These are phyloP conservation scores for Amblyopsis hoosieri DNA, from an alignment of 2,797 vertebrate species.

Conservation along the genomic window DNA sequence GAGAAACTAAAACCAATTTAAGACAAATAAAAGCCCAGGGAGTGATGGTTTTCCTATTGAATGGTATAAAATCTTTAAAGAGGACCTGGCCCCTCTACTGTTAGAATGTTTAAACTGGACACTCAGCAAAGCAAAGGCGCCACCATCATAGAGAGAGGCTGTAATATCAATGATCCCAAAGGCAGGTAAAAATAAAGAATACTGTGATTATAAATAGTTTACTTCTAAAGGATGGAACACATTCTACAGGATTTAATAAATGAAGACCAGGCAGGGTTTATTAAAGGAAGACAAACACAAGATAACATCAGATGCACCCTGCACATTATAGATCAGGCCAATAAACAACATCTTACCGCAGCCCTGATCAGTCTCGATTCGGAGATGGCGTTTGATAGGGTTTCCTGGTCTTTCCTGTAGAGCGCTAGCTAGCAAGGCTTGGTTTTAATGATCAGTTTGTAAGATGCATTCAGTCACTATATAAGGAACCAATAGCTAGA, in stretches of 20 bases:
- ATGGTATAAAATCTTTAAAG: background rate
- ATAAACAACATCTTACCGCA: constrained; percentile 8
- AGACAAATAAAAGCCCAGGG: constrained; percentile 3
- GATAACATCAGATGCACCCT: constrained; percentile 2
- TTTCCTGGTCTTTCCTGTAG: constrained; percentile 6
- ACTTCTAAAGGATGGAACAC: constrained; percentile 1
- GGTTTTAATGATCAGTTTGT: constrained; percentile 11
- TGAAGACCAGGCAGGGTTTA: background rate
- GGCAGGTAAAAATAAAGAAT: constrained; percentile 3
- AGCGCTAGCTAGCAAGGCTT: constrained; percentile 9
- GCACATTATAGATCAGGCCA: background rate
- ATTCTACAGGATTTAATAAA: background rate
- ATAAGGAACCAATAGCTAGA: constrained; percentile 6
- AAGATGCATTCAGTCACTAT: constrained; percentile 8
- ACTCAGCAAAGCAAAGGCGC: background rate
- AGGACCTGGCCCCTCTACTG: background rate
- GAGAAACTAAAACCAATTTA: constrained; percentile 8
- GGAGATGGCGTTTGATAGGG: constrained; percentile 3
- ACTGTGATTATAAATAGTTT: constrained; percentile 11
- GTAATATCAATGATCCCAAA: constrained; percentile 9
- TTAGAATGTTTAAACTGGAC: background rate
- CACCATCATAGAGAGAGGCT: constrained; percentile 13
- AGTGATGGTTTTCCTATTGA: background rate
- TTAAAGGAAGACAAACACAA: background rate
- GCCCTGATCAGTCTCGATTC: constrained; percentile 3